Evolutionary conservation across 2,113 vertebrate species (phyloP), one percentile per base, ranked within the genome.

Genomic region (Nibea coibor): DNA sequence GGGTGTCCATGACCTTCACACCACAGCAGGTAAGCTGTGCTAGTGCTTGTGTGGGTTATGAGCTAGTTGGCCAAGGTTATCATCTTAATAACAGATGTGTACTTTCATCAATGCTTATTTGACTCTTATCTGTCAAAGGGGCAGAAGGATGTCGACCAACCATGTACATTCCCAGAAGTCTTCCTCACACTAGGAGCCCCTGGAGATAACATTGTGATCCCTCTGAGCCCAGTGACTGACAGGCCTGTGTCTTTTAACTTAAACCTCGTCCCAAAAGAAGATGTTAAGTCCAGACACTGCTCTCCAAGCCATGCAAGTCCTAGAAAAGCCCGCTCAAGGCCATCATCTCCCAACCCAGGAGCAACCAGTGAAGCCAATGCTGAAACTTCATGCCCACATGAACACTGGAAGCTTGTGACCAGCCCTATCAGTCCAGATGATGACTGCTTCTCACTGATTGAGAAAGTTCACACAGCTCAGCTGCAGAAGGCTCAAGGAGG

Each of bases 131-230:
- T 80, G 42, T 51, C 31, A 80, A 76, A 94, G 92, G 84, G 67
- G 15, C 64, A 48, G 12, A 84, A 61, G 28, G 59, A 70, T 58
- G 20, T 68, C 2, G 63, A 48, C 68, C 83, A 84, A 42, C 69
- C 79, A 42, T 83, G 72, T 65, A 7, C 57, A 48, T 88, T 90
- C 51, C 94, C 94, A 51, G 94, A 94, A 65, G 85, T 94, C 50
- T 94, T 92, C 81, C 86, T 95, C 53, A 94, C 91, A 48, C 63
- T 95, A 0, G 93, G 93, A 79, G 80, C 91, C 12, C 91, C 92
- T 22, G 93, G 93, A 62, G 92, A 94, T 51, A 82, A 84, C 48
- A 43, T 94, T 54, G 84, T 92, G n/a, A 90, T 95, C 45, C 93
- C 94, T 54, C 83, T 95, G 71, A 93, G 85, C 61, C 86, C 90